Conservation (phyloP, 2,888 invertebrate genomes). For the Molanna angustata region DNA sequence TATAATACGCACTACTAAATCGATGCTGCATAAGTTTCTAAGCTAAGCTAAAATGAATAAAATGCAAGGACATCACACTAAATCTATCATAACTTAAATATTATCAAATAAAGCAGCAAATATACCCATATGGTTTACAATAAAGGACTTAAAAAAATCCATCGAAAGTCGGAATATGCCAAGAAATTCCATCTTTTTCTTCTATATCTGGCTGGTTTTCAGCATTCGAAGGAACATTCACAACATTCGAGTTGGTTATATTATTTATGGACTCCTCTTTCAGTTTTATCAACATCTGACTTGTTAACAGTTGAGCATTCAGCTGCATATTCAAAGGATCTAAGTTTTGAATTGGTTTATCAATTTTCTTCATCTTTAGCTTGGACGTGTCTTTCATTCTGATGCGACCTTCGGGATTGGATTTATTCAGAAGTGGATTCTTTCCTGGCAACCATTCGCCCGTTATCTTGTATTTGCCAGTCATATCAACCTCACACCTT, state of each 20-base stretch:
- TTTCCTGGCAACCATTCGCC: slow-evolving; percentile 23
- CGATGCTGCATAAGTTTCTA: too few species aligned
- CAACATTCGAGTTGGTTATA: too few species aligned
- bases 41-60: not conserved
- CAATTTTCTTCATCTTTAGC: slow-evolving; percentile 15
- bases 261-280: too few species aligned
- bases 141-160: slow-evolving; percentile 22
- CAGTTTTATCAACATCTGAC: too few species aligned
- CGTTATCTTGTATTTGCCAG: slow-evolving; percentile 28
- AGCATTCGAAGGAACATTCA: too few species aligned
- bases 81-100: not conserved
- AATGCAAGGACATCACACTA: too few species aligned
- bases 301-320: too few species aligned
- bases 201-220: not conserved
- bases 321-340: slow-evolving; percentile 13
- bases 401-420: too few species aligned
- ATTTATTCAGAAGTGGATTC: too few species aligned
- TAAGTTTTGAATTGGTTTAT: slow-evolving; percentile 10
- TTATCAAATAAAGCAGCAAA: too few species aligned
- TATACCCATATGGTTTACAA: too few species aligned
- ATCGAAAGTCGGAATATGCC: slow-evolving; percentile 29
- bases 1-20: too few species aligned
- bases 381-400: slow-evolving; percentile 14
- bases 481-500: slow-evolving; percentile 25
- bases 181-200: slow-evolving; percentile 17